These are phyloP conservation scores for Otolemur garnettii DNA, from an alignment of 2,113 vertebrate genomes.

Conservation along the genomic window DNA sequence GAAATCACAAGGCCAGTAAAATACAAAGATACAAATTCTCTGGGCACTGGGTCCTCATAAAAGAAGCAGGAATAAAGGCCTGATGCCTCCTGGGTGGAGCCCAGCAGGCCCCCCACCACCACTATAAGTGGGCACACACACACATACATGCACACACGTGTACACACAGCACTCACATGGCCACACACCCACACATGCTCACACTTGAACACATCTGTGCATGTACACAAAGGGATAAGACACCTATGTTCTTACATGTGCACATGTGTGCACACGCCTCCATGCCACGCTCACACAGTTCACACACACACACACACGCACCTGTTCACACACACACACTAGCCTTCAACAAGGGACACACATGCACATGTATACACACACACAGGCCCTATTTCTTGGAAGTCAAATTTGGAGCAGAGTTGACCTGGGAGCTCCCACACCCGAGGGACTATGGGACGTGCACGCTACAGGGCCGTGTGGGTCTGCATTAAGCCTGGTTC, in stretches of 20 bases:
- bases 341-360: neutral
- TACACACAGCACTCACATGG: neutral
- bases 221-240: accelerated
- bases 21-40: neutral
- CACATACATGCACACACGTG: accelerated
- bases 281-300: neutral
- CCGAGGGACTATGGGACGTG: neutral
- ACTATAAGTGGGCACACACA: accelerated
- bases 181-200: neutral
- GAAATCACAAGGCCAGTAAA: constrained; percentile 36
- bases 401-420: neutral
- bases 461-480: accelerated
- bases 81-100: neutral
- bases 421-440: neutral
- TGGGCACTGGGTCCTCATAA: neutral
- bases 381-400: neutral
- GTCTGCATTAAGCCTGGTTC: neutral
- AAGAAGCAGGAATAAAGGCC: neutral
- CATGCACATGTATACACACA: too few species aligned
- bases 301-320: too few species aligned
- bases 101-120: neutral
- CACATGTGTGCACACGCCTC: too few species aligned
- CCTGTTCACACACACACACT: accelerated
- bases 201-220: too few species aligned
- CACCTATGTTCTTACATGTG: neutral